Conservation (phyloP, 2,888 invertebrate species). For the Sesia apiformis region DNA sequence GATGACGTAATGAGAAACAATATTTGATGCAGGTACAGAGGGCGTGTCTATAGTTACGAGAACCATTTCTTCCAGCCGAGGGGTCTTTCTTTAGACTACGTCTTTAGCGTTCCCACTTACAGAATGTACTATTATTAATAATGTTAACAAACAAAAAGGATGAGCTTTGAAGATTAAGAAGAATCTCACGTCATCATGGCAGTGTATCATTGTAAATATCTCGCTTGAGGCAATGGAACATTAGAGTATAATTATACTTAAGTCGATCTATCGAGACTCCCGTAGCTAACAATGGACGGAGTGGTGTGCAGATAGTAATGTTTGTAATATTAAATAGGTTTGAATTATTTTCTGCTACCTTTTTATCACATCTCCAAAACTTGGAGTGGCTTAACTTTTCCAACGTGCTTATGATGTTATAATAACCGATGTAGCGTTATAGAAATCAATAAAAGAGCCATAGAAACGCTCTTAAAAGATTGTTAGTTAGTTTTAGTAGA, state of each 20-base stretch:
- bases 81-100: conserved; percentile 64
- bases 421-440: too few relatives aligned
- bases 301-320: too few relatives aligned
- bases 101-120: conserved; percentile 69
- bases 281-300: too few relatives aligned
- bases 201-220: conserved; percentile 37
- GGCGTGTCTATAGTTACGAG: conserved; percentile 71
- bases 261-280: too few relatives aligned
- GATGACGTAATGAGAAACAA: conserved; percentile 34
- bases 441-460: too few relatives aligned
- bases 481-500: too few relatives aligned
- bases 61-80: conserved; percentile 72
- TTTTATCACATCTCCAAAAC: too few relatives aligned
- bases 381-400: too few relatives aligned
- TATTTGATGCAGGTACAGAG: conserved; percentile 72
- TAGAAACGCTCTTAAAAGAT: too few relatives aligned
- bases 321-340: too few relatives aligned
- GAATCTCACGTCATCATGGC: conserved; percentile 22
- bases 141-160: conserved; percentile 13
- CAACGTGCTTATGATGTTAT: too few relatives aligned
- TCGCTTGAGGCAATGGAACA: conserved; percentile 28
- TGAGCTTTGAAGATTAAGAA: conserved; percentile 12
- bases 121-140: conserved; percentile 62
- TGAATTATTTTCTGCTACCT: too few relatives aligned
- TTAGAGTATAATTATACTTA: not conserved